Conservation (phyloP, 2,888 invertebrate species). For the Clitarchus hookeri region DNA sequence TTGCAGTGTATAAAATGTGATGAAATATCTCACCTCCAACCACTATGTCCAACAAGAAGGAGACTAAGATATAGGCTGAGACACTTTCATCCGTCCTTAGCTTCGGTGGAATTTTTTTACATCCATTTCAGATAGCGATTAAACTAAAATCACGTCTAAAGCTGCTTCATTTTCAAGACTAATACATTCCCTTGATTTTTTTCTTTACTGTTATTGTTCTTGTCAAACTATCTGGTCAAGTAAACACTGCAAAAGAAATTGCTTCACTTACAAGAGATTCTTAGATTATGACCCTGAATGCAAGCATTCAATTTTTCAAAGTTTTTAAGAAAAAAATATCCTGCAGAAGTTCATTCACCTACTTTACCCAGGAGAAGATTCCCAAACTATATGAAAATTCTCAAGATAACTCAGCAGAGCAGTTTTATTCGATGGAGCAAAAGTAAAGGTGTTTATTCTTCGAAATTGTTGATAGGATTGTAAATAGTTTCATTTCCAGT, state of each 20-base stretch:
- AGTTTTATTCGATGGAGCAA: background rate
- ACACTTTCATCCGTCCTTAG: background rate
- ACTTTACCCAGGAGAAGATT: constrained; percentile 24
- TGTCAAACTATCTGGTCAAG: constrained; percentile 18
- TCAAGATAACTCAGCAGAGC: constrained; percentile 17
- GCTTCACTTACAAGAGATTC: background rate
- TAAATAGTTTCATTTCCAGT: too few relatives aligned
- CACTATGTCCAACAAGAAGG: constrained; percentile 4
- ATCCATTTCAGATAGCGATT: constrained; percentile 1
- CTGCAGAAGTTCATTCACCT: constrained; percentile 18
- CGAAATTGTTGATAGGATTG: background rate
- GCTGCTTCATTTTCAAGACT: constrained; percentile 22
- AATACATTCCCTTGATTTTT: constrained; percentile 24
- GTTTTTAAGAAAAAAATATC: background rate
- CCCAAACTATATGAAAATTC: constrained; percentile 28
- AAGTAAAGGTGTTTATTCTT: background rate
- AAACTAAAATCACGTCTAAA: background rate
- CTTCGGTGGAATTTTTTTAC: background rate
- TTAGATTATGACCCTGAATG: background rate
- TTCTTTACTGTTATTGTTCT: constrained; percentile 16
- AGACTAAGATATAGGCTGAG: background rate
- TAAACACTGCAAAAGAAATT: constrained; percentile 21
- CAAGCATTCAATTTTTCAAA: background rate
- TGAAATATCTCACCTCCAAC: background rate
- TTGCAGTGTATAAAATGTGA: constrained; percentile 15